Base-by-base conservation (phyloP, 2,113 vertebrate genomes). In the Nycticorax nycticorax region DNA sequence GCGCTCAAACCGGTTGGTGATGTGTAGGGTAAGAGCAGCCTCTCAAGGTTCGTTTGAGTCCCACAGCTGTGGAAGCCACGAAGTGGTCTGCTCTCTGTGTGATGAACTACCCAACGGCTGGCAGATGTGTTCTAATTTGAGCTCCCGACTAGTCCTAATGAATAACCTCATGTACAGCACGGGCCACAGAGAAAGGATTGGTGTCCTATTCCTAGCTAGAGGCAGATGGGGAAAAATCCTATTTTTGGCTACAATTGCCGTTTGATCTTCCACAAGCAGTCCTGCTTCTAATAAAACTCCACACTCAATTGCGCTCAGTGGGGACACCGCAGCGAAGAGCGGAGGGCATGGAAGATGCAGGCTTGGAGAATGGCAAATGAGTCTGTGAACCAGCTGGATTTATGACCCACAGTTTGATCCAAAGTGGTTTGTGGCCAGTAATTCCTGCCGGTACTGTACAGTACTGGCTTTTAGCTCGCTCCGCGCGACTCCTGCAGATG, bases 221-320 rank as follows among this genome's bases (percentile, higher is more conserved):
- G 92, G 84, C 89, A 96, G 91, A 96, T 89, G 94, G 95, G 89
- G 91, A 83, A 89, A 96, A 89, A 68, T 76, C 94, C 95, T 94
- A 91, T 95, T 92, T 97, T 95, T 92, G 94, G 95, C 92, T 88
- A 88, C 84, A 95, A 91, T 24, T 82, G 87, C 84, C 2, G 5
- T 97, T 97, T 97, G 91, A 96, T 97, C 96, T 95, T 95, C 81
- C 86, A 87, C 87, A 93, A 96, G 92, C 94, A 95, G 92, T 62
- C 92, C 50, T 30, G 91, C 89, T 95, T 95, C 91, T 92, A 89
- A 95, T 91, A 95, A 94, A 95, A 82, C 92, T 96, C 84, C 78
- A 85, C 78, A 68, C 84, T 97, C 89, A 80, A 35, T 47, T n/a
- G 91, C 3, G 26, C 94, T 89, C 92, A 92, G 93, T 43, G 74